phyloP scores from a whole-genome alignment of 92 coral and sea anemone genomes.

The Porites evermanni region DNA sequence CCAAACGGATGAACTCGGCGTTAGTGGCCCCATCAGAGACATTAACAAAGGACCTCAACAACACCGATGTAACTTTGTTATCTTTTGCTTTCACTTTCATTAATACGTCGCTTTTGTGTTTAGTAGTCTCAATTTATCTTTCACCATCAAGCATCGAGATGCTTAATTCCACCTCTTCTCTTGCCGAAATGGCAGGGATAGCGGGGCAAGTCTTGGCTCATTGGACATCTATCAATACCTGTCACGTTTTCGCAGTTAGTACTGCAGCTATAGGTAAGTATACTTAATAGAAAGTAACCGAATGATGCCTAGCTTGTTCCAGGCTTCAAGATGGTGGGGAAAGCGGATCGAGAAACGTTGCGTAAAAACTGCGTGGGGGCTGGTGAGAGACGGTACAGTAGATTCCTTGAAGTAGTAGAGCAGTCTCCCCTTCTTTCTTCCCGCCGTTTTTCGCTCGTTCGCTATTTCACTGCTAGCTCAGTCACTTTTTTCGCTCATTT shows the following conservation, averaged over 20 bases:
- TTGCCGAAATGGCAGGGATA: background rate
- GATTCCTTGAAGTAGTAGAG: too few species aligned
- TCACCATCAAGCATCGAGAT: background rate
- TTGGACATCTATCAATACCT: conserved; percentile 75
- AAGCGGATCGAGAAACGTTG: too few species aligned
- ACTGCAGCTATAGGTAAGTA: conserved; percentile 52
- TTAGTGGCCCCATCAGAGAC: conserved; percentile 59
- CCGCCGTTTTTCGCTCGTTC: too few species aligned
- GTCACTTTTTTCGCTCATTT: too few species aligned
- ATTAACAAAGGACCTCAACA: conserved; percentile 51
- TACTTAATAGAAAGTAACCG: too few species aligned
- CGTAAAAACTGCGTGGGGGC: too few species aligned
- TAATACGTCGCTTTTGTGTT: conserved; percentile 20
- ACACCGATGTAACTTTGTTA: conserved; percentile 36
- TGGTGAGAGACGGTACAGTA: too few species aligned
- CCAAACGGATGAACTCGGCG: conserved; percentile 39
- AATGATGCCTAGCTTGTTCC: too few species aligned
- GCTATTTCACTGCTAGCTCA: too few species aligned
- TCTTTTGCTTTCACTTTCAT: conserved; percentile 35
- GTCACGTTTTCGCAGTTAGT: conserved; percentile 71
- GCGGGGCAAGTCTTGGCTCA: conserved; percentile 32
- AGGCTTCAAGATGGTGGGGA: too few species aligned
- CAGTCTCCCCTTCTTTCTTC: too few species aligned
- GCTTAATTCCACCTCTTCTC: background rate
- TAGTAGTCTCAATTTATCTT: conserved; percentile 51